Evolutionary conservation across 2,888 invertebrate species (phyloP).

Genomic region (Lasioglossum marginatum): DNA sequence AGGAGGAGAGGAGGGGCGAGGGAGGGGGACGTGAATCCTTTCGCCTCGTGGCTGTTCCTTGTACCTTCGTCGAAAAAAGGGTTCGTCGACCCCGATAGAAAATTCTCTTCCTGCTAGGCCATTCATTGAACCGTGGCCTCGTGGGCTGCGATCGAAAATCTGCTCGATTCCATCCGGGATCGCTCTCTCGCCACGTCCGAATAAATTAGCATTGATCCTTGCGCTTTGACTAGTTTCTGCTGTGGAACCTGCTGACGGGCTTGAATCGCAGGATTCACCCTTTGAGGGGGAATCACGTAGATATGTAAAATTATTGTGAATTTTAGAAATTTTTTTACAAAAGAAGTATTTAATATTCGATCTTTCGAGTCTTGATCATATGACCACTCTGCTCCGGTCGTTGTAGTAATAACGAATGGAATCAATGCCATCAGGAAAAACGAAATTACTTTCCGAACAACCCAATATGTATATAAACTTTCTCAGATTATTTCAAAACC

Average conservation of each 20-base stretch:
- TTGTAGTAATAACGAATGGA: too few species aligned
- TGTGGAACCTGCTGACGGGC: neutral
- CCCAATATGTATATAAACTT: too few species aligned
- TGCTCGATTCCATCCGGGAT: conserved; percentile 62
- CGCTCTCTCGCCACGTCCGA: conserved; percentile 26
- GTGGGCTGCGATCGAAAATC: conserved; percentile 47
- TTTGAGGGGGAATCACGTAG: neutral
- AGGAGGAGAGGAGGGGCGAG: conserved; percentile 16
- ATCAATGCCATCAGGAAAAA: too few species aligned
- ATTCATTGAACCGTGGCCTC: conserved; percentile 7
- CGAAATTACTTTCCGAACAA: too few species aligned
- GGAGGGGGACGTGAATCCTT: conserved; percentile 71
- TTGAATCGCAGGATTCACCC: neutral
- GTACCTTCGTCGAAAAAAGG: conserved; percentile 71
- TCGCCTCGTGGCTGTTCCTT: conserved; percentile 65
- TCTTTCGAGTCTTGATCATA: too few species aligned
- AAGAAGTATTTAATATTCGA: too few species aligned
- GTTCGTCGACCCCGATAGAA: conserved; percentile 62
- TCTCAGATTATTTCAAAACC: too few species aligned
- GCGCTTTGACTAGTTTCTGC: neutral
- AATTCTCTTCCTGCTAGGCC: conserved; percentile 18
- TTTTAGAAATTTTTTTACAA: neutral
- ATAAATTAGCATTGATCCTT: neutral
- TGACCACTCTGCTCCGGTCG: too few species aligned
- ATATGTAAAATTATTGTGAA: neutral